phyloP scores from a whole-genome alignment of 2,797 vertebrate genomes.

The Clarias platycephalus region DNA sequence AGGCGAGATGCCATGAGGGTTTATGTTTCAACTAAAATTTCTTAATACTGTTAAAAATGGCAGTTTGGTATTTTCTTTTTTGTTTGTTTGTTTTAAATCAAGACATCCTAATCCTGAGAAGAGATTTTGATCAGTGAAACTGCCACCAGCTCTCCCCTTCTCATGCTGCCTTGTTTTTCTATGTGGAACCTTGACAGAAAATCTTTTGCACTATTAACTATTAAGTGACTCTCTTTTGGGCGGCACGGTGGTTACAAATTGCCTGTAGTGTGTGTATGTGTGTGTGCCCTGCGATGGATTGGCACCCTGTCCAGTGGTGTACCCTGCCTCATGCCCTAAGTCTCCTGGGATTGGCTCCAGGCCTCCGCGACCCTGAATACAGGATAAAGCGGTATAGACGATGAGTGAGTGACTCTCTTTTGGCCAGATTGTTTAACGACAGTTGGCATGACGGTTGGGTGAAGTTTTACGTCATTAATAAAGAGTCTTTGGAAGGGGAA shows the following conservation, averaged over 20 bases:
- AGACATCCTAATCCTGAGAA: background rate
- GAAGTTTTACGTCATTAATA: slow-evolving; percentile 69
- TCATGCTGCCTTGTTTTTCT: slow-evolving; percentile 53
- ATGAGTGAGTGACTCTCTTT: background rate
- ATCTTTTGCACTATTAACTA: slow-evolving; percentile 78
- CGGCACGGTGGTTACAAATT: too few relatives aligned
- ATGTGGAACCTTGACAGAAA: slow-evolving; percentile 70
- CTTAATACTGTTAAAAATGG: background rate
- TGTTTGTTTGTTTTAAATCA: background rate
- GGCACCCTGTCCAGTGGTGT: too few relatives aligned
- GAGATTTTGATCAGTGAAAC: background rate
- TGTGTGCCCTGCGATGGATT: too few relatives aligned
- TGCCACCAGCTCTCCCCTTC: slow-evolving; percentile 13
- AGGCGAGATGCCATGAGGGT: background rate
- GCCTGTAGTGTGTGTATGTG: too few relatives aligned
- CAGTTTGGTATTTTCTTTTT: too few relatives aligned
- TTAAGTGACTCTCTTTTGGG: too few relatives aligned
- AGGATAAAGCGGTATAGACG: too few relatives aligned
- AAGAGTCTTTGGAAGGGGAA: slow-evolving; percentile 66
- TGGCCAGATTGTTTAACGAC: slow-evolving; percentile 68
- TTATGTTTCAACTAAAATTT: background rate
- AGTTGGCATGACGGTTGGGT: slow-evolving; percentile 75
- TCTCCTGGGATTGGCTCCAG: too few relatives aligned
- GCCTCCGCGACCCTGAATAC: too few relatives aligned
- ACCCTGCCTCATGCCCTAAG: too few relatives aligned